A percentile compares a stretch with the other conserved stretches of the same genome.
Conservation (phyloP, 2,797 vertebrate genomes). For the Spondyliosoma cantharus region DNA sequence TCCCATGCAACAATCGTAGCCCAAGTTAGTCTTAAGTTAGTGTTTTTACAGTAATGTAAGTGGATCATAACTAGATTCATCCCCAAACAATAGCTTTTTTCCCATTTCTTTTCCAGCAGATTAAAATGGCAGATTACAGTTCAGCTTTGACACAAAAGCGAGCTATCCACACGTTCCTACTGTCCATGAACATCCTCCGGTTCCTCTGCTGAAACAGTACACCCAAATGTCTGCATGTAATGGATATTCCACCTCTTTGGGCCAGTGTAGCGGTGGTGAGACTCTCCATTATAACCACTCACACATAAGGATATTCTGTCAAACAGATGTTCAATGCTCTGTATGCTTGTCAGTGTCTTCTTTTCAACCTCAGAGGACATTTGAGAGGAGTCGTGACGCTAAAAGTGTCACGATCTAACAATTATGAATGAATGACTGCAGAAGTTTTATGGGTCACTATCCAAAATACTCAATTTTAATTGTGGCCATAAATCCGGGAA, state of each 20-base stretch:
- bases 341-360: background rate
- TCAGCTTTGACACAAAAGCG: background rate
- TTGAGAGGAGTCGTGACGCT: background rate
- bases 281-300: background rate
- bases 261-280: background rate
- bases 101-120: background rate
- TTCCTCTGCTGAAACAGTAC: background rate
- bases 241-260: background rate
- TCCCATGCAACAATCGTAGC: background rate
- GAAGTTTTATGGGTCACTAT: background rate
- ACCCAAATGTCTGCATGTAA: background rate
- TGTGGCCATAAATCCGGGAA: background rate
- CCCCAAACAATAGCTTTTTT: too few relatives aligned
- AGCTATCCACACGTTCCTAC: background rate
- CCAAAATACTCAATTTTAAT: too few relatives aligned
- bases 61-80: too few relatives aligned
- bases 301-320: background rate
- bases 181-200: background rate
- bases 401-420: background rate
- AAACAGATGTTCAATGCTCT: background rate
- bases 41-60: background rate
- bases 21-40: background rate
- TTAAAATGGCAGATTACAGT: background rate
- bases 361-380: constrained; percentile 6
- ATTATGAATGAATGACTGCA: background rate